phyloP scores from a whole-genome alignment of 2,113 vertebrate genomes.

The Lynx canadensis region DNA sequence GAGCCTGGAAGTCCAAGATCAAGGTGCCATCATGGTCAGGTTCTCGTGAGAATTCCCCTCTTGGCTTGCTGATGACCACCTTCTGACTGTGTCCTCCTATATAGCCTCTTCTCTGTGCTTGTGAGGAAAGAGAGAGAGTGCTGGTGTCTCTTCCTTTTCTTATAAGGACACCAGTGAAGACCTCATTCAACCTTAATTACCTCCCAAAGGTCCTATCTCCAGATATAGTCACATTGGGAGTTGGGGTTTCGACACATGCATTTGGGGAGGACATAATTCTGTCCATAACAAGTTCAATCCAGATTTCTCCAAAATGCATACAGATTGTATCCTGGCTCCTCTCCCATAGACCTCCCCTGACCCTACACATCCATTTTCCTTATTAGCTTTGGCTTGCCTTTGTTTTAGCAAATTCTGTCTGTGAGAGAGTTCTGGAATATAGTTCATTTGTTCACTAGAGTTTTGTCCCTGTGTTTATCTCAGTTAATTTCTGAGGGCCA shows the following conservation, averaged over 20 bases:
- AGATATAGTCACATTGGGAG: not conserved
- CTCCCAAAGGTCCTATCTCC: not conserved
- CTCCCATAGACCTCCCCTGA: not conserved
- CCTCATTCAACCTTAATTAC: not conserved
- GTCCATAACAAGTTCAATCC: not conserved
- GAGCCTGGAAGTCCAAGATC: not conserved
- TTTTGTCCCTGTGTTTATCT: not conserved
- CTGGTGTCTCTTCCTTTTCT: not conserved
- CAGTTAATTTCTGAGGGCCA: conserved; percentile 18
- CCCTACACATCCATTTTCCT: not conserved
- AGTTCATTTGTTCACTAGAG: conserved; percentile 2
- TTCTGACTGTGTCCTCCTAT: not conserved
- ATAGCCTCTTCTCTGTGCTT: not conserved
- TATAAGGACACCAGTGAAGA: not conserved
- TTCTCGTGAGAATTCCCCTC: not conserved
- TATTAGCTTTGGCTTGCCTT: conserved; percentile 32
- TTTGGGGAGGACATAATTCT: not conserved
- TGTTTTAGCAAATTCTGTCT: not conserved
- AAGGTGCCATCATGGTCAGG: not conserved
- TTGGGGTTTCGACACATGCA: not conserved
- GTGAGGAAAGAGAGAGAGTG: not conserved
- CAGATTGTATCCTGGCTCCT: not conserved
- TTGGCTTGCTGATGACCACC: not conserved
- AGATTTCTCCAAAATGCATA: not conserved
- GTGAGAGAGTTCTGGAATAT: not conserved